These are phyloP conservation scores for Leiothrix lutea DNA, from an alignment of 2,113 vertebrate species.

Conservation along the genomic window DNA sequence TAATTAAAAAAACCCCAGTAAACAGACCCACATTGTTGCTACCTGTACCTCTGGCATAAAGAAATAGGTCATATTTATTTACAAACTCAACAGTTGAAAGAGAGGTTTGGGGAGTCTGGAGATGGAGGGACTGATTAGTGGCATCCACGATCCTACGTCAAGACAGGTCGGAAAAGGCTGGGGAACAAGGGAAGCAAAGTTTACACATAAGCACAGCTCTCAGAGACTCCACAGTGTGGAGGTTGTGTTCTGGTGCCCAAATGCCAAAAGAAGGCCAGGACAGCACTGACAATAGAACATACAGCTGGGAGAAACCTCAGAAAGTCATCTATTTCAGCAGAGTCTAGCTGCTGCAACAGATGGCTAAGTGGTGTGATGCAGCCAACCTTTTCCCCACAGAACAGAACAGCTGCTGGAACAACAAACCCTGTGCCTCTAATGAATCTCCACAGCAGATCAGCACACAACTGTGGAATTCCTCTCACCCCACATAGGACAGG, in stretches of 20 bases:
- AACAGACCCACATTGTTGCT: not conserved
- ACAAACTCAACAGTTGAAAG: not conserved
- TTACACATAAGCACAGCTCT: not conserved
- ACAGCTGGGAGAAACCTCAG: not conserved
- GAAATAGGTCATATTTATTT: not conserved
- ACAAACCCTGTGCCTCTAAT: not conserved
- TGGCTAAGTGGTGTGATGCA: not conserved
- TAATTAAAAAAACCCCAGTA: not conserved
- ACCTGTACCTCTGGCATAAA: not conserved
- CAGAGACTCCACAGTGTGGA: fast-evolving
- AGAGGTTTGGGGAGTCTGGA: not conserved
- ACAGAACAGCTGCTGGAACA: not conserved
- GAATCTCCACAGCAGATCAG: not conserved
- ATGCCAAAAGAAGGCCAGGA: not conserved
- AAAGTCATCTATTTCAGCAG: not conserved
- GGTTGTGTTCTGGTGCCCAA: not conserved
- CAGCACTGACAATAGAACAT: not conserved
- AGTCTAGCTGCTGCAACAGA: not conserved
- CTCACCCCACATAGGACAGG: fast-evolving
- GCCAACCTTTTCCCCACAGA: not conserved
- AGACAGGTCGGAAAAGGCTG: not conserved
- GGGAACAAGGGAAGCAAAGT: not conserved
- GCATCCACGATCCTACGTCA: not conserved
- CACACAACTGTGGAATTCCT: not conserved
- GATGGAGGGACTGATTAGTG: not conserved